Conservation (phyloP, 2,113 vertebrate species). For the Platanista minor region DNA sequence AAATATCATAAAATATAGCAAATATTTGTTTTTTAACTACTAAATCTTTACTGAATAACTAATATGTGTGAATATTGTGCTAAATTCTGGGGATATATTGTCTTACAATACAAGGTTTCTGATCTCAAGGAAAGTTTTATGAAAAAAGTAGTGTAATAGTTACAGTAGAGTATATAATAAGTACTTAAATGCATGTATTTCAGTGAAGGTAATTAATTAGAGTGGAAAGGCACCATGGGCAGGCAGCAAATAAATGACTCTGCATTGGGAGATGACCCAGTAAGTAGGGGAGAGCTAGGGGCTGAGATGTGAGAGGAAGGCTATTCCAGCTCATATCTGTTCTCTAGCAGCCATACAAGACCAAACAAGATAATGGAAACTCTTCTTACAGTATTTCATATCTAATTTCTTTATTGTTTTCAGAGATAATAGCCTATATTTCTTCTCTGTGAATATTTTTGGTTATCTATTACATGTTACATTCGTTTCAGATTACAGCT, state of each 20-base stretch:
- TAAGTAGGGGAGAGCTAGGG: not conserved
- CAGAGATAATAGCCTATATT: constrained; percentile 16
- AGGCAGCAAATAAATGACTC: not conserved
- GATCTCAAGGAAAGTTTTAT: not conserved
- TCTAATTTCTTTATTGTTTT: constrained; percentile 33
- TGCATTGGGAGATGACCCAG: not conserved
- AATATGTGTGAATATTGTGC: not conserved
- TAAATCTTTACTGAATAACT: not conserved
- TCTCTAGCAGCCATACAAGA: not conserved
- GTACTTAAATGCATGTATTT: not conserved
- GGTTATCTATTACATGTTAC: constrained; percentile 40
- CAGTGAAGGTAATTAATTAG: not conserved
- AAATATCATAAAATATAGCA: not conserved
- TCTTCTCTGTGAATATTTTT: constrained; percentile 35
- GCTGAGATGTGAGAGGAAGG: not conserved
- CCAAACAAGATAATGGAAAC: not conserved
- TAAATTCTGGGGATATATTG: not conserved
- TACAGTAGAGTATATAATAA: not conserved
- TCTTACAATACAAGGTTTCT: not conserved
- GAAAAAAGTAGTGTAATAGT: not conserved
- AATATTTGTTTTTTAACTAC: not conserved
- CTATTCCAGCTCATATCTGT: not conserved
- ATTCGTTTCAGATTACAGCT: constrained; percentile 28
- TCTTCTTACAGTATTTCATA: not conserved
- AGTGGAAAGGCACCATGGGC: not conserved